A percentile compares a stretch with the other conserved stretches of the same genome.
phyloP scores from a whole-genome alignment of 2,797 vertebrate genomes.

The Semotilus atromaculatus region DNA sequence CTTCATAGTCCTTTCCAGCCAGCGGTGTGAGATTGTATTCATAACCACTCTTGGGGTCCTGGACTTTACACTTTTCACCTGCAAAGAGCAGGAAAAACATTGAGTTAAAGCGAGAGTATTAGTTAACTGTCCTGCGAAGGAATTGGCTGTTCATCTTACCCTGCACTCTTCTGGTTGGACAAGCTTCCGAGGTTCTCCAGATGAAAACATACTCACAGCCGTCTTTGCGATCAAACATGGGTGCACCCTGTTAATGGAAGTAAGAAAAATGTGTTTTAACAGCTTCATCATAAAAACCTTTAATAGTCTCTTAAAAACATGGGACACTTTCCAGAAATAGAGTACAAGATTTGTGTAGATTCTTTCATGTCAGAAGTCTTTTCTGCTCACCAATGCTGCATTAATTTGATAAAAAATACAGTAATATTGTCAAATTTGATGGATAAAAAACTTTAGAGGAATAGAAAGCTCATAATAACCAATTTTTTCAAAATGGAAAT shows the following conservation, averaged over 20 bases:
- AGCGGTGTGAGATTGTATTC: conserved; percentile 86
- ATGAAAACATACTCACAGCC: conserved; percentile 92
- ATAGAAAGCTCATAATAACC: neutral
- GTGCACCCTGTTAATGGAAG: conserved; percentile 83
- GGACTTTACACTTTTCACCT: conserved; percentile 89
- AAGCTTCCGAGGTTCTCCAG: conserved; percentile 93
- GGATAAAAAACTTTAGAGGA: neutral
- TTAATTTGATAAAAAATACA: neutral
- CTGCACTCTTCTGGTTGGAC: conserved; percentile 83
- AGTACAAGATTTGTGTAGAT: neutral
- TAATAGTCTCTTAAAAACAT: neutral
- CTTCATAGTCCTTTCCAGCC: conserved; percentile 72
- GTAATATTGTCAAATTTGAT: neutral
- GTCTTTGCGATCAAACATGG: conserved; percentile 82
- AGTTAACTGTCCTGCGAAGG: neutral
- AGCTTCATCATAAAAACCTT: conserved; percentile 7
- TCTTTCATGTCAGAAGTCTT: neutral
- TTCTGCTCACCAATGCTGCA: neutral
- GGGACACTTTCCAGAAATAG: neutral
- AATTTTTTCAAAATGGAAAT: neutral
- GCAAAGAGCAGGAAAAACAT: neutral
- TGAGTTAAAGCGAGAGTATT: neutral
- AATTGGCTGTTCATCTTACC: conserved; percentile 60
- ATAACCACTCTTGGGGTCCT: conserved; percentile 84
- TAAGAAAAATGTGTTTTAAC: conserved; percentile 3